Base-by-base conservation (phyloP, 2,888 invertebrate species). In the Apotomis turbidana region DNA sequence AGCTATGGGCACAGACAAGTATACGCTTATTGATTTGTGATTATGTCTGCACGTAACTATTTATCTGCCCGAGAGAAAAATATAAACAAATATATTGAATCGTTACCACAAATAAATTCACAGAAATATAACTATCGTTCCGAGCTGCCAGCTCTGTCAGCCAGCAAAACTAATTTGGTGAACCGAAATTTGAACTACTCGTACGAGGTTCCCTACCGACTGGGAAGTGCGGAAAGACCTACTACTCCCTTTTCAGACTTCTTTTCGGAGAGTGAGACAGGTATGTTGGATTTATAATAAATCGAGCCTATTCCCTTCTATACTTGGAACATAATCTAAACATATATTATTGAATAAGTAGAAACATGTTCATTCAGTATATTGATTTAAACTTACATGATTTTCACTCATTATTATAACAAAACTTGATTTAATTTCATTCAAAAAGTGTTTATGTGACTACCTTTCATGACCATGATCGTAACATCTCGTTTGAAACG, bases 1-100 rank as follows among this genome's bases (percentile, higher is more conserved):
- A 61, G 68, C 61, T 44, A 72, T 72, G 72, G 58, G 49, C 13
- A 52, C 44, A n/a, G 55, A 55, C n/a, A 46, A 51, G 44, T 57
- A 12, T 36, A 51, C 57, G 8, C 44, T 44, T n/a, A 77, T 69
- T 74, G 73, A 54, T 73, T 78, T 77, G 83, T 87, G 83, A 91
- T 85, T 86, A 93, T 93, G 93, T 93, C 93, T 77, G 93, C 91
- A 64, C 85, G 91, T 78, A 91, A 93, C 80, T 91, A 89, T 81
- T 80, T 89, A 71, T 90, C 91, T 46, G 88, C 89, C 54, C 84
- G 90, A 70, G 93, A 93, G 76, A 91, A 90, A 80, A 89, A 83
- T 83, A 81, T 85, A 70, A 85, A 80, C 77, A 91, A 90, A 87
- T 77, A 87, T 74, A 84, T 87, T 77, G 90, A 93, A 83, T 90